These are phyloP conservation scores for Caracal caracal DNA, from an alignment of 2,113 vertebrate genomes.

Conservation along the genomic window DNA sequence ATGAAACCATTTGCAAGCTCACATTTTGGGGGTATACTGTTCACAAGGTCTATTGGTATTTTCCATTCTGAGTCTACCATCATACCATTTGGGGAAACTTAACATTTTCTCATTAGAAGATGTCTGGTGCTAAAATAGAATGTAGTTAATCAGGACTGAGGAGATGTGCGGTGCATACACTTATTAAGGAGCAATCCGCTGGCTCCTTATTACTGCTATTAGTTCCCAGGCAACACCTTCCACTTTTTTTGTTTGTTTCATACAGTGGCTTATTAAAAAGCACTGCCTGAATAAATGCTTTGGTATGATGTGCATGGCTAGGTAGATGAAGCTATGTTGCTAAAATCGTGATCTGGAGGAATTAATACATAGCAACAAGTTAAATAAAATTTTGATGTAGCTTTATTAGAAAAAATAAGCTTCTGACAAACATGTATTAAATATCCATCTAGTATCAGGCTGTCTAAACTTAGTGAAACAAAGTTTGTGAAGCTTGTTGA, in stretches of 20 bases:
- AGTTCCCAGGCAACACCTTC: background rate
- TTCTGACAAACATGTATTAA: background rate
- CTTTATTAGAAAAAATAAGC: background rate
- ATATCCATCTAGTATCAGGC: background rate
- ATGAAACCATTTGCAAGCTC: background rate
- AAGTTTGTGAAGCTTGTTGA: slow-evolving; percentile 6
- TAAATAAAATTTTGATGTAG: background rate
- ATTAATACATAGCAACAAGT: background rate
- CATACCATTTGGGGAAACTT: slow-evolving; percentile 45
- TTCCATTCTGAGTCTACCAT: slow-evolving; percentile 44
- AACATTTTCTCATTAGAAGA: slow-evolving; percentile 64
- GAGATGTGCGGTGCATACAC: background rate
- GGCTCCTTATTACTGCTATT: background rate
- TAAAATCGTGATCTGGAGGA: background rate
- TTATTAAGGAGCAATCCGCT: background rate
- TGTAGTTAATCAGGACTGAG: slow-evolving; percentile 40
- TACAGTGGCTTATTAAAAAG: background rate
- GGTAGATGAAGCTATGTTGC: background rate
- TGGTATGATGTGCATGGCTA: background rate
- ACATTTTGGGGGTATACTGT: background rate
- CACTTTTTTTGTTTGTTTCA: background rate
- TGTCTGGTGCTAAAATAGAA: slow-evolving; percentile 57
- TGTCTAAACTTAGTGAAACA: background rate
- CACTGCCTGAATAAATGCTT: background rate
- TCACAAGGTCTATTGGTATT: slow-evolving; percentile 1